Percentiles rank a stretch among this genome's conserved stretches.
Evolutionary conservation across 2,113 vertebrate species (phyloP).

Genomic region (Dinomys branickii): DNA sequence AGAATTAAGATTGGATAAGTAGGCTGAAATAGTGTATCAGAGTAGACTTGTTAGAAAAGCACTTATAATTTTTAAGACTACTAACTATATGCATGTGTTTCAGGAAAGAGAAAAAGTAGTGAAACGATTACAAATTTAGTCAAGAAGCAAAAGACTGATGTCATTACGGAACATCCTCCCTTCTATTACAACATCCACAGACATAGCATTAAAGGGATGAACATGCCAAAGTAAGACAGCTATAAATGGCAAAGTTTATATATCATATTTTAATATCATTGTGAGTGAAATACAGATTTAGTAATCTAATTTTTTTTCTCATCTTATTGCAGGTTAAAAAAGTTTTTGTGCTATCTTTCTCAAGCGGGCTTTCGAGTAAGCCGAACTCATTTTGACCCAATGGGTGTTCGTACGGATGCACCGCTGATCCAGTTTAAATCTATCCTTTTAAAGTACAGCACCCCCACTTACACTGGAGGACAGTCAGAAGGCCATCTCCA

Average conservation of each 20-base stretch:
- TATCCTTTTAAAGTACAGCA: constrained; percentile 94
- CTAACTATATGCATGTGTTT: constrained; percentile 43
- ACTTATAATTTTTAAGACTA: constrained; percentile 2
- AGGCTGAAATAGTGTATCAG: background rate
- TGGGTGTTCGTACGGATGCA: constrained; percentile 94
- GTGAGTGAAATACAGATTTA: background rate
- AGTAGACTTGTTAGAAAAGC: background rate
- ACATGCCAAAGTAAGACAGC: constrained; percentile 96
- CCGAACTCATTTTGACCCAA: constrained; percentile 98
- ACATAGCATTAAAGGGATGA: constrained; percentile 97
- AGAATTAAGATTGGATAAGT: background rate
- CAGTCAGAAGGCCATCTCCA: constrained; percentile 80
- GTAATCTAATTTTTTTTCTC: background rate
- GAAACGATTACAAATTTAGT: constrained; percentile 85
- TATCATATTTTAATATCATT: background rate
- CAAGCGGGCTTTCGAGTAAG: constrained; percentile 96
- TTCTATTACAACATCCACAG: constrained; percentile 99
- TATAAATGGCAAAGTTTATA: background rate
- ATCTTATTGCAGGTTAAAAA: constrained; percentile 91
- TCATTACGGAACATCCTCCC: constrained; percentile 91
- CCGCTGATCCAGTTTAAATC: constrained; percentile 93
- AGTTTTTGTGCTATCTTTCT: constrained; percentile 94
- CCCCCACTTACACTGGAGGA: constrained; percentile 87
- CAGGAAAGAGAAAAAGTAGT: constrained; percentile 93
- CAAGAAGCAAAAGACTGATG: constrained; percentile 92